Conservation (phyloP, 2,888 invertebrate genomes). For the Thera britannica region DNA sequence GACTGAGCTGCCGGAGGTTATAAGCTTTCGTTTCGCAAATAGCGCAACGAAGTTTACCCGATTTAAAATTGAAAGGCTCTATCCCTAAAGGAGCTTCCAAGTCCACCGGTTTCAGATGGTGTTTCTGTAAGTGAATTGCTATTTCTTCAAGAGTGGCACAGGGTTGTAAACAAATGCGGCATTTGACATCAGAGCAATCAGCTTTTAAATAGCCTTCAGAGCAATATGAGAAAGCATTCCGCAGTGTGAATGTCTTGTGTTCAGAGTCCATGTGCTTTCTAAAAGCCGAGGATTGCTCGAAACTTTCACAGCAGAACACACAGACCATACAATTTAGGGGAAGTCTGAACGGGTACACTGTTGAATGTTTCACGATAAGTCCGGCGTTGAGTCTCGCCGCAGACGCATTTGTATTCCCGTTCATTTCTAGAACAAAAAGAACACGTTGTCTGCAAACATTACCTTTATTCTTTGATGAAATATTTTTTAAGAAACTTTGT, state of each 20-base stretch:
- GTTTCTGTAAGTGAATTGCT: constrained; percentile 59
- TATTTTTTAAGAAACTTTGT: neutral
- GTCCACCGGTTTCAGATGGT: constrained; percentile 17
- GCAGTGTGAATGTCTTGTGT: constrained; percentile 63
- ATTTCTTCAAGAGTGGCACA: constrained; percentile 58
- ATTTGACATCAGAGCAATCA: constrained; percentile 68
- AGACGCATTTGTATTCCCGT: constrained; percentile 61
- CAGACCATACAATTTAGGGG: constrained; percentile 73
- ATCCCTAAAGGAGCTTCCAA: constrained; percentile 36
- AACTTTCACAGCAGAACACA: constrained; percentile 74
- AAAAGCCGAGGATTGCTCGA: constrained; percentile 62
- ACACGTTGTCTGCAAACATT: constrained; percentile 33
- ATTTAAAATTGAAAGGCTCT: constrained; percentile 50
- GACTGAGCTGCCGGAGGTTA: constrained; percentile 47
- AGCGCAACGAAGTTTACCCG: constrained; percentile 43
- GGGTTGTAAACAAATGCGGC: constrained; percentile 61
- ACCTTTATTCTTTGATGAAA: neutral
- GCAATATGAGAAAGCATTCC: constrained; percentile 68
- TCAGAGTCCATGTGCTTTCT: constrained; percentile 71
- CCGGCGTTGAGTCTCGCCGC: constrained; percentile 74
- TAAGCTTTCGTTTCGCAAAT: constrained; percentile 48
- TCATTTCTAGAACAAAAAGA: constrained; percentile 80
- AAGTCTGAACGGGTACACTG: constrained; percentile 78
- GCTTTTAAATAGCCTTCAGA: constrained; percentile 72
- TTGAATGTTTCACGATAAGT: constrained; percentile 73